phyloP scores from a whole-genome alignment of 2,113 vertebrate genomes.

The Melospiza melodia region DNA sequence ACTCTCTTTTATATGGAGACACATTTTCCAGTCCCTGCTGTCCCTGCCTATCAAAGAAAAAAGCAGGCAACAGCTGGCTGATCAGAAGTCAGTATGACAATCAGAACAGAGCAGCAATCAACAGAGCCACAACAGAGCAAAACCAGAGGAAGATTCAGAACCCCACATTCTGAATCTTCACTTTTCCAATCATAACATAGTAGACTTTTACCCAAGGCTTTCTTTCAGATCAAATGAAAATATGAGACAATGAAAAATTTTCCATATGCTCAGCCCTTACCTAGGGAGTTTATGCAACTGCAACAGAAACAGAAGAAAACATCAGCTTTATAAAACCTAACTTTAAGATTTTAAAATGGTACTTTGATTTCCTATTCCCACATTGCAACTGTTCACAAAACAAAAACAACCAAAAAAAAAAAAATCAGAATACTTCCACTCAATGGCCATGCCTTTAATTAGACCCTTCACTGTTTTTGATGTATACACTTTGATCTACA shows the following conservation, averaged over 20 bases:
- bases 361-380: background rate
- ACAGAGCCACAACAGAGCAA: background rate
- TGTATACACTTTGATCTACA: background rate
- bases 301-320: background rate
- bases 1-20: background rate
- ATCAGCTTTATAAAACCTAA: background rate
- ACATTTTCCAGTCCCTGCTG: background rate
- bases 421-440: background rate
- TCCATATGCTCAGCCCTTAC: background rate
- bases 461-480: background rate
- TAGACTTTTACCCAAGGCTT: constrained; percentile 1
- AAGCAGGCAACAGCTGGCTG: background rate
- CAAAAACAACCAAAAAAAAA: background rate
- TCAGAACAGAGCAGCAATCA: background rate
- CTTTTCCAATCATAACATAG: background rate
- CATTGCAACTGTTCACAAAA: background rate
- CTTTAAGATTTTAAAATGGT: background rate
- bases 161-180: background rate
- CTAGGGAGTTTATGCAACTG: background rate
- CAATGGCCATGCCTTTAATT: background rate
- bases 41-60: background rate
- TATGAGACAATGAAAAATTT: background rate
- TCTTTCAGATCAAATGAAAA: constrained; percentile 17
- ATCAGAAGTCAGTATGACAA: constrained; percentile 24
- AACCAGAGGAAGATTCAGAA: background rate